Conservation (phyloP, 1,140 invertebrate genomes). For the Lucilia cuprina region DNA sequence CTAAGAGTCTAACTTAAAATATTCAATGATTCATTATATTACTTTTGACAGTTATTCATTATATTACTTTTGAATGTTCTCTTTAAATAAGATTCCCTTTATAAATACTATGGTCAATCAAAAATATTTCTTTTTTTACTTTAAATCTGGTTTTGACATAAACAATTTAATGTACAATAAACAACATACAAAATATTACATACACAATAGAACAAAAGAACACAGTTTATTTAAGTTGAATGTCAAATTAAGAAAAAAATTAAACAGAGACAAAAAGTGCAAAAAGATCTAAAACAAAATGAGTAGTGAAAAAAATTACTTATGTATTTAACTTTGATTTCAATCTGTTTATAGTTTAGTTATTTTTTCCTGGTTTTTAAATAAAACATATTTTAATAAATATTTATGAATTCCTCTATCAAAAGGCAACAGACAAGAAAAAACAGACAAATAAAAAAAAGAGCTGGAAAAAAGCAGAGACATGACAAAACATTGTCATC, state of each 20-base stretch:
- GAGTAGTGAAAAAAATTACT: no score
- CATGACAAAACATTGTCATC: slow-evolving; percentile 7
- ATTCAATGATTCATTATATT: no score
- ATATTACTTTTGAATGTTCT: no score
- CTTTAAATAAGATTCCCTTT: no score
- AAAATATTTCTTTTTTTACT: background rate
- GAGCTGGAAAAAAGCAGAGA: background rate
- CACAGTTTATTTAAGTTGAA: background rate
- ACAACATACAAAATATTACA: background rate
- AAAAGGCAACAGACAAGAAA: background rate
- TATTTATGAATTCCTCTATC: background rate
- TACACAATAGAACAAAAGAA: background rate
- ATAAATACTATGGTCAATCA: no score
- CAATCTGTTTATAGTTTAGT: background rate
- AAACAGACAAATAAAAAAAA: background rate
- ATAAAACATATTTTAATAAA: background rate
- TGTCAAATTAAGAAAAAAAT: background rate
- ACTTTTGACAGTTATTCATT: no score
- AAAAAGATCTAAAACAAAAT: background rate
- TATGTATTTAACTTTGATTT: background rate
- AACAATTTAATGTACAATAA: background rate
- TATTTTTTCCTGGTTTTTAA: background rate
- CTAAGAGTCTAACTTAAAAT: no score
- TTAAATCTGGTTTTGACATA: background rate
- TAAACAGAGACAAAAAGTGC: background rate